Conservation (phyloP, 2,113 vertebrate species). For the Triplophysa tibetana region DNA sequence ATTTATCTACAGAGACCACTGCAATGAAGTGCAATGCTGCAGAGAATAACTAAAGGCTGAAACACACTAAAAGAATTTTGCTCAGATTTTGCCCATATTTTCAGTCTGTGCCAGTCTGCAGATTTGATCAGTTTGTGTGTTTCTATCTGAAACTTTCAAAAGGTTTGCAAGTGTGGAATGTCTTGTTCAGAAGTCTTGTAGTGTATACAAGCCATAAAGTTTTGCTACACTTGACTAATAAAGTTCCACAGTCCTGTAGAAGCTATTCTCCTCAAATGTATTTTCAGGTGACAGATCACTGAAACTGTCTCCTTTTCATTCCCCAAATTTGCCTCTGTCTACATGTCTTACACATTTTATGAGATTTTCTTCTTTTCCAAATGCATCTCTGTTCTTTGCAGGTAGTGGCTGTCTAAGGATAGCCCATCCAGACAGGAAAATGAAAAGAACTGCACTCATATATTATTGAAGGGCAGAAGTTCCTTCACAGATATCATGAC, state of each 20-base stretch:
- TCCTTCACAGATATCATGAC: slow-evolving; percentile 41
- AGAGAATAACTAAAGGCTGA: background rate
- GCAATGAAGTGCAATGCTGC: too few relatives aligned
- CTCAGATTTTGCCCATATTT: too few relatives aligned
- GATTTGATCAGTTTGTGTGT: too few relatives aligned
- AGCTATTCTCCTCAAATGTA: background rate
- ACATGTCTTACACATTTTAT: slow-evolving; percentile 8
- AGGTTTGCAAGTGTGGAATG: too few relatives aligned
- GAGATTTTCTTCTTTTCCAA: slow-evolving; percentile 1
- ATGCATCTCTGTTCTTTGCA: slow-evolving; percentile 11
- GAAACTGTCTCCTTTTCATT: background rate
- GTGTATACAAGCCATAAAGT: background rate
- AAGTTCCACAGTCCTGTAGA: background rate
- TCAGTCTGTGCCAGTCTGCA: too few relatives aligned
- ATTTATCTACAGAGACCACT: background rate
- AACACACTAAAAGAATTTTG: too few relatives aligned
- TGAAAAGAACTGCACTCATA: background rate
- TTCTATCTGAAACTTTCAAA: too few relatives aligned
- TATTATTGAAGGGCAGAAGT: slow-evolving; percentile 31
- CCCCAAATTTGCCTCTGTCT: background rate
- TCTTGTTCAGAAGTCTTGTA: too few relatives aligned
- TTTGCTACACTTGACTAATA: background rate
- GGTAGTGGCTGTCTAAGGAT: slow-evolving; percentile 17
- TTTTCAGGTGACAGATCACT: slow-evolving; percentile 3
- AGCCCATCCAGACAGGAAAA: background rate